phyloP scores from a whole-genome alignment of 2,113 vertebrate species.

The Coryphaenoides rupestris region DNA sequence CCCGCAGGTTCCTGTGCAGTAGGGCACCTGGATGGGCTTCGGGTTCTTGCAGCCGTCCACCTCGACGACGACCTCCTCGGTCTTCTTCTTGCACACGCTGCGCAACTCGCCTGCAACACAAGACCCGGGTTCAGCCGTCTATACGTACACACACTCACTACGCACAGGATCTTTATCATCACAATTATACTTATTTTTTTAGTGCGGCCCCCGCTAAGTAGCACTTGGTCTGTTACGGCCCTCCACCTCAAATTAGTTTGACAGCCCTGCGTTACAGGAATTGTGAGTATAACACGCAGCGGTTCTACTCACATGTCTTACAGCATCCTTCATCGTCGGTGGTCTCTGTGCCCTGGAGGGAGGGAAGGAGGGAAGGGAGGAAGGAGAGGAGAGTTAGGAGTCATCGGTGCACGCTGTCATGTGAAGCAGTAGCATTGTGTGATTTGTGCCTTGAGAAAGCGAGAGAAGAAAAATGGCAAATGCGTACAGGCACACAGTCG shows the following conservation, averaged over 20 bases:
- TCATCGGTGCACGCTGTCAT: background rate
- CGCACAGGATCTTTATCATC: too few species aligned
- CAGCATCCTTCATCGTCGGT: slow-evolving; percentile 65
- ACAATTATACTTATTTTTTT: too few species aligned
- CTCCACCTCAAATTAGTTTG: too few species aligned
- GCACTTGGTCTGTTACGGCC: too few species aligned
- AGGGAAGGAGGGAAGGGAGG: too few species aligned
- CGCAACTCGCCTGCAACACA: slow-evolving; percentile 46
- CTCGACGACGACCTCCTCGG: slow-evolving; percentile 55
- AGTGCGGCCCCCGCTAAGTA: too few species aligned
- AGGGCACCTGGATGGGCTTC: slow-evolving; percentile 67
- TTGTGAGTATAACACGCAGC: too few species aligned
- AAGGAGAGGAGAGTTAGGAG: background rate
- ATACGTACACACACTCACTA: too few species aligned
- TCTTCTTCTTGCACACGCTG: slow-evolving; percentile 62
- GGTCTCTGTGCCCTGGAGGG: slow-evolving; percentile 65
- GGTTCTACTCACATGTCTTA: slow-evolving; percentile 60
- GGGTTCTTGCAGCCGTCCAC: slow-evolving; percentile 66
- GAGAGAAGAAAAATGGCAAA: slow-evolving; percentile 63
- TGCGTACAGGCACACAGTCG: slow-evolving; percentile 79
- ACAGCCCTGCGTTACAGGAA: too few species aligned
- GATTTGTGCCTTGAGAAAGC: background rate
- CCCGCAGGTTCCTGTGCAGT: slow-evolving; percentile 79
- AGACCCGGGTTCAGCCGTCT: too few species aligned
- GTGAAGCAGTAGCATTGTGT: background rate